Conservation (phyloP, 2,797 vertebrate genomes). For the Carapus acus region DNA sequence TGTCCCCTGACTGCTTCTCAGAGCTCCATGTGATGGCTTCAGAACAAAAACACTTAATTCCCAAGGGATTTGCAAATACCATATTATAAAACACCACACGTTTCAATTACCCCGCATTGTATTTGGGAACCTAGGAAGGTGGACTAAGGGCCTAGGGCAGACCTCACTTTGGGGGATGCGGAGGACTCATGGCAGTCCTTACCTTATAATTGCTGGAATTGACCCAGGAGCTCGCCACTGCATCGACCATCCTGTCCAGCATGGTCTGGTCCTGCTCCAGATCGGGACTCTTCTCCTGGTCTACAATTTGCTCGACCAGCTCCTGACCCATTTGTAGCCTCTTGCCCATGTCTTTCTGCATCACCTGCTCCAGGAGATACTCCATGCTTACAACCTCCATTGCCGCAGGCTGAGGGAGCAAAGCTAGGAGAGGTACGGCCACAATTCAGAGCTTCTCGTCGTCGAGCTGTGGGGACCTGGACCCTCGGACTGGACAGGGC, state of each 20-base stretch:
- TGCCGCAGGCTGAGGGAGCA: constrained; percentile 3
- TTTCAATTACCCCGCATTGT: too few species aligned
- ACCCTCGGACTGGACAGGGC: background rate
- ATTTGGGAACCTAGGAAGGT: too few species aligned
- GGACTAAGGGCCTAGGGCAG: too few species aligned
- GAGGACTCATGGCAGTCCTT: constrained; percentile 45
- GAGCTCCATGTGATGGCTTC: too few species aligned
- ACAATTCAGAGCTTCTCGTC: background rate
- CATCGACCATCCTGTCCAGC: constrained; percentile 91
- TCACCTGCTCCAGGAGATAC: constrained; percentile 82
- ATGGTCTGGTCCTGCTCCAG: constrained; percentile 90
- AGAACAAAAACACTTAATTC: too few species aligned
- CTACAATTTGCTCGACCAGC: constrained; percentile 82
- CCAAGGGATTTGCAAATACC: too few species aligned
- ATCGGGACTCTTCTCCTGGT: constrained; percentile 79
- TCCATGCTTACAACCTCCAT: constrained; percentile 89
- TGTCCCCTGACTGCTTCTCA: too few species aligned
- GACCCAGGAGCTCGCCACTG: constrained; percentile 90
- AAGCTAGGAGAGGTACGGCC: background rate
- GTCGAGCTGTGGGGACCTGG: background rate
- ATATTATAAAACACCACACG: too few species aligned
- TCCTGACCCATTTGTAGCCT: constrained; percentile 91
- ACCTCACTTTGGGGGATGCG: too few species aligned
- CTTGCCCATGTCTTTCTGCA: constrained; percentile 89
- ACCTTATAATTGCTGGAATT: constrained; percentile 98